Evolutionary conservation across 2,797 vertebrate genomes (phyloP).

Genomic region (Xyrichtys novacula): DNA sequence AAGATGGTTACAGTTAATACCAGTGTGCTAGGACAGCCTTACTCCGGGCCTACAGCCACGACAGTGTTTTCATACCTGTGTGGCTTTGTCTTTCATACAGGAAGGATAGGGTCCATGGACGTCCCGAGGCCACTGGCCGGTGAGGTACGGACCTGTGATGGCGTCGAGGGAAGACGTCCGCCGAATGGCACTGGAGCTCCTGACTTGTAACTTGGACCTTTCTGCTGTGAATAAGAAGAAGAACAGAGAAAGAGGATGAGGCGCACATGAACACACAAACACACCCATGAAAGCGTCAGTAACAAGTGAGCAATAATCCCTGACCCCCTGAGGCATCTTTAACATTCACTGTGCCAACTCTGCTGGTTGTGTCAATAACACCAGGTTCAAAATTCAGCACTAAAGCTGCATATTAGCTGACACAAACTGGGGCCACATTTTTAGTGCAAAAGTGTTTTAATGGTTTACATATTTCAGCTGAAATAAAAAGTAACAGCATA

Average conservation of each 20-base stretch:
- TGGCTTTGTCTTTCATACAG: slow-evolving; percentile 98
- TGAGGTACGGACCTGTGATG: slow-evolving; percentile 96
- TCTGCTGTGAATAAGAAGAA: slow-evolving; percentile 84
- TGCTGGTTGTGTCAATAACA: slow-evolving; percentile 10
- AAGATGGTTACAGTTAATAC: too few species aligned
- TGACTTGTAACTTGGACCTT: slow-evolving; percentile 90
- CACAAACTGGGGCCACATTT: background rate
- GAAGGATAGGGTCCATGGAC: slow-evolving; percentile 91
- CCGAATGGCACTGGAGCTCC: slow-evolving; percentile 90
- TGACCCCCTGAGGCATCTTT: slow-evolving; percentile 10
- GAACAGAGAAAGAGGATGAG: slow-evolving; percentile 43
- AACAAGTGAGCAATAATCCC: slow-evolving; percentile 5
- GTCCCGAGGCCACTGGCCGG: slow-evolving; percentile 97
- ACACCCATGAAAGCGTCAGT: background rate
- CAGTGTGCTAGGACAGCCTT: too few species aligned
- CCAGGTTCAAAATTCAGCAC: background rate
- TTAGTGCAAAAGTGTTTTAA: background rate
- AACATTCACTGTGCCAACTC: slow-evolving; percentile 2
- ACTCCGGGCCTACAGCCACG: background rate
- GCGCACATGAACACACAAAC: background rate
- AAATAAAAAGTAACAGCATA: background rate
- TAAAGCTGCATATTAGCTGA: slow-evolving; percentile 7
- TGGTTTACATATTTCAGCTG: slow-evolving; percentile 5
- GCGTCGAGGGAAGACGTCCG: slow-evolving; percentile 94
- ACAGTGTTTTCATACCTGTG: slow-evolving; percentile 87